phyloP scores from a whole-genome alignment of 1,140 invertebrate genomes.

The Eumaeus atala region DNA sequence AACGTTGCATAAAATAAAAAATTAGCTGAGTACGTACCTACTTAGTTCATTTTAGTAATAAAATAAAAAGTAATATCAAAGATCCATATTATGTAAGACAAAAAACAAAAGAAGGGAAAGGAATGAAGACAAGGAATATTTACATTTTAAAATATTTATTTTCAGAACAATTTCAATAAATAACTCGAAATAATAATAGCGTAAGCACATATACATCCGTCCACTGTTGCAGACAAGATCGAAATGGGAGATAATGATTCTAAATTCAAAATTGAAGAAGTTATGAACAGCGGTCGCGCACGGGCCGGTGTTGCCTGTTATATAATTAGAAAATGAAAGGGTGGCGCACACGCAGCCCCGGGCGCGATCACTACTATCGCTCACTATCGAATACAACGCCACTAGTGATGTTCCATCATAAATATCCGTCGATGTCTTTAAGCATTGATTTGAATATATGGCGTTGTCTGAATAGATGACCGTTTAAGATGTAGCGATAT shows the following conservation, averaged over 20 bases:
- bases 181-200: constrained; percentile 31
- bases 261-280: constrained; percentile 56
- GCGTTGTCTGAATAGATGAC: neutral
- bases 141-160: no score
- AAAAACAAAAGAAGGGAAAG: no score
- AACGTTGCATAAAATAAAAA: no score
- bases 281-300: constrained; percentile 47
- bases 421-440: constrained; percentile 7
- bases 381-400: constrained; percentile 45
- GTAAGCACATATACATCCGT: constrained; percentile 38
- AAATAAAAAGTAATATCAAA: no score
- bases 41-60: no score
- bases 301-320: constrained; percentile 65
- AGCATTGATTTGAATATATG: neutral
- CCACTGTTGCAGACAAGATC: constrained; percentile 26
- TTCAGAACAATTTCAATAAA: neutral
- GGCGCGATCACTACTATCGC: constrained; percentile 65
- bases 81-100: no score
- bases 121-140: no score
- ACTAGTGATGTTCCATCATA: constrained; percentile 34
- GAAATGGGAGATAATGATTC: constrained; percentile 51
- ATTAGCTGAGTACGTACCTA: no score
- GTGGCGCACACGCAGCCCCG: constrained; percentile 62
- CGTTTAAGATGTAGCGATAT: no score
- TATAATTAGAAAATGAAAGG: constrained; percentile 73